These are phyloP conservation scores for Bergia sp. DNA, from an alignment of 92 coral and sea anemone genomes.

Conservation along the genomic window DNA sequence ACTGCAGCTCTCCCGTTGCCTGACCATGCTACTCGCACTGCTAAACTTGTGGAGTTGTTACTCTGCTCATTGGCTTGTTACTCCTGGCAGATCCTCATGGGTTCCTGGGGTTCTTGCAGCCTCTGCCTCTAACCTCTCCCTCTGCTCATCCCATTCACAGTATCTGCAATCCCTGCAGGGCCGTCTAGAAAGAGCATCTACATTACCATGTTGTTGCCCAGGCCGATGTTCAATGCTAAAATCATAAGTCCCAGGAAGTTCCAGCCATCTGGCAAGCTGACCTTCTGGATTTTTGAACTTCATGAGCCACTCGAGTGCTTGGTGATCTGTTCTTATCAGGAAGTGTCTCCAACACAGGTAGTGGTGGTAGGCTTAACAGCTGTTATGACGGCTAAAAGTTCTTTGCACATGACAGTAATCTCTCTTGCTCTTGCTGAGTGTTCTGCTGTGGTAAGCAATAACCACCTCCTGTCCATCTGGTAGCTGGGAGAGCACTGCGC, in stretches of 20 bases:
- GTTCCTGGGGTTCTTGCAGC: no score
- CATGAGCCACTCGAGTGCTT: constrained; percentile 50
- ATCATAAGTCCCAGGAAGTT: constrained; percentile 31
- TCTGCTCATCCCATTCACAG: constrained; percentile 1
- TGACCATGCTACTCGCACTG: constrained; percentile 5
- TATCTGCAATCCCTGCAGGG: constrained; percentile 37
- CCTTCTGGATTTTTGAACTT: constrained; percentile 56
- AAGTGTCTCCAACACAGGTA: constrained; percentile 53
- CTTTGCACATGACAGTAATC: constrained; percentile 58
- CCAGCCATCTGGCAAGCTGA: constrained; percentile 52
- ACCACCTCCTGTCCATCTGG: constrained; percentile 46
- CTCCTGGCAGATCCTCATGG: no score
- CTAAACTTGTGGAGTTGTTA: neutral
- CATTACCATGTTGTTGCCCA: constrained; percentile 28
- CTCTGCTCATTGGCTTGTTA: no score
- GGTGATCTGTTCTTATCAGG: constrained; percentile 52
- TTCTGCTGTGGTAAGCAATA: constrained; percentile 49
- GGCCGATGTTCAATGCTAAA: constrained; percentile 30
- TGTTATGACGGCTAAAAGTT: constrained; percentile 49
- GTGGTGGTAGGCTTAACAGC: constrained; percentile 58
- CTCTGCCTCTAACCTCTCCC: neutral
- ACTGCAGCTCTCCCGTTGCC: neutral
- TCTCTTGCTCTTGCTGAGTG: constrained; percentile 51
- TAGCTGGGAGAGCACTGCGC: constrained; percentile 56
- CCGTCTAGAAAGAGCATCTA: constrained; percentile 27